Percentiles rank a stretch among this genome's conserved stretches.
These are phyloP conservation scores for Blastobasis lacticolella DNA, from an alignment of 2,888 invertebrate species.

Conservation along the genomic window DNA sequence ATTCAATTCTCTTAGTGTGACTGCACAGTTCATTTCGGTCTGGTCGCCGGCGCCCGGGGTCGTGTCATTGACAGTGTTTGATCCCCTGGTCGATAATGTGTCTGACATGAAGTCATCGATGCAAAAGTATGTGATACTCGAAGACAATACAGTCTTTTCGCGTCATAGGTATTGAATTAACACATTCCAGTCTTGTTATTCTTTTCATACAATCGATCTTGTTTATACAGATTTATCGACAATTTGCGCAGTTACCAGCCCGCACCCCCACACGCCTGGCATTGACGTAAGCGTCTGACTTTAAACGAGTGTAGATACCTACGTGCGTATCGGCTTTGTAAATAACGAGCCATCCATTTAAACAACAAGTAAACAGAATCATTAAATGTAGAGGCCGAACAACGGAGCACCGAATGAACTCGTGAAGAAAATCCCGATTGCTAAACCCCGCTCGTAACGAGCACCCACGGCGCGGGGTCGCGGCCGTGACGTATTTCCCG, in stretches of 20 bases:
- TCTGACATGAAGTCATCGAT: constrained; percentile 48
- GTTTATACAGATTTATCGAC: constrained; percentile 58
- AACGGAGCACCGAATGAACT: too few species aligned
- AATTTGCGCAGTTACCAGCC: constrained; percentile 54
- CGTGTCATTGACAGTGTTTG: constrained; percentile 44
- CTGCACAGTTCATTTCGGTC: constrained; percentile 13
- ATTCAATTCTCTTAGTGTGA: constrained; percentile 10
- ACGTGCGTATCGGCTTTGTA: constrained; percentile 11
- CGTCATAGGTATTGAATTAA: constrained; percentile 38
- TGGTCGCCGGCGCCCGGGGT: constrained; percentile 23
- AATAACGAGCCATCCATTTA: constrained; percentile 20
- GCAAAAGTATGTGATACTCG: constrained; percentile 4
- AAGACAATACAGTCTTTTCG: constrained; percentile 32
- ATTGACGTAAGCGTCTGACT: too few species aligned
- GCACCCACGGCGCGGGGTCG: constrained; percentile 23
- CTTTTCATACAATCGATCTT: constrained; percentile 34
- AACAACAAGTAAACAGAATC: neutral
- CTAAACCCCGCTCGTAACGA: constrained; percentile 5
- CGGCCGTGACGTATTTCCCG: constrained; percentile 31
- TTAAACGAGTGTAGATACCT: constrained; percentile 1
- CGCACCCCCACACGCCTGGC: constrained; percentile 4
- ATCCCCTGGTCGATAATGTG: constrained; percentile 24
- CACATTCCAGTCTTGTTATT: constrained; percentile 48
- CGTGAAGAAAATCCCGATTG: constrained; percentile 6
- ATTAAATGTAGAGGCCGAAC: too few species aligned